Conservation (phyloP, 2,797 vertebrate species). For the Molothrus aeneus region DNA sequence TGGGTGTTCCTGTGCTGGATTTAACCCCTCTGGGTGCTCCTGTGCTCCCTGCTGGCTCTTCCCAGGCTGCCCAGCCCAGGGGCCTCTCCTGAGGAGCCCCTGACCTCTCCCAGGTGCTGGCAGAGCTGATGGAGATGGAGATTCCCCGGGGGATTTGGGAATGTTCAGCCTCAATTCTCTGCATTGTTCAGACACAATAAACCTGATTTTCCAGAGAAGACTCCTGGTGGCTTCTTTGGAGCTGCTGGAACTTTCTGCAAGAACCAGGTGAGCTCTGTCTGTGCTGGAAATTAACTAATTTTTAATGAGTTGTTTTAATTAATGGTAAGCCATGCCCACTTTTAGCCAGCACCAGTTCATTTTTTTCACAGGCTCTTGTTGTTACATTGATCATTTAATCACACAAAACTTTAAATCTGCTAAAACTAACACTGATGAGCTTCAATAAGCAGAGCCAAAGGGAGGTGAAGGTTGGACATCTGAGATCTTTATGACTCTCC, state of each 20-base stretch:
- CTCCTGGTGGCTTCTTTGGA: not conserved
- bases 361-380: not conserved
- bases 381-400: not conserved
- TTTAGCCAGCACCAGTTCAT: not conserved
- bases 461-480: not conserved
- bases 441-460: not conserved
- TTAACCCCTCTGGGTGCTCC: rapidly evolving
- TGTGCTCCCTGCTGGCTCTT: not conserved
- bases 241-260: not conserved
- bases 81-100: not conserved
- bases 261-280: not conserved
- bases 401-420: not conserved
- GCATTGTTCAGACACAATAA: not conserved
- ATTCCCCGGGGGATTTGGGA: not conserved
- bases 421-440: not conserved
- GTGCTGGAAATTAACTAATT: not conserved
- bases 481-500: not conserved
- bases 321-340: not conserved
- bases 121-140: not conserved
- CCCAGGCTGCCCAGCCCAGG: not conserved
- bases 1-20: not conserved
- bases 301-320: not conserved
- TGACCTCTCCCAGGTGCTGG: not conserved
- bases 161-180: not conserved
- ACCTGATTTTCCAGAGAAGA: not conserved